Conservation (phyloP, 2,888 invertebrate genomes). For the Hipparchia sbordonii region DNA sequence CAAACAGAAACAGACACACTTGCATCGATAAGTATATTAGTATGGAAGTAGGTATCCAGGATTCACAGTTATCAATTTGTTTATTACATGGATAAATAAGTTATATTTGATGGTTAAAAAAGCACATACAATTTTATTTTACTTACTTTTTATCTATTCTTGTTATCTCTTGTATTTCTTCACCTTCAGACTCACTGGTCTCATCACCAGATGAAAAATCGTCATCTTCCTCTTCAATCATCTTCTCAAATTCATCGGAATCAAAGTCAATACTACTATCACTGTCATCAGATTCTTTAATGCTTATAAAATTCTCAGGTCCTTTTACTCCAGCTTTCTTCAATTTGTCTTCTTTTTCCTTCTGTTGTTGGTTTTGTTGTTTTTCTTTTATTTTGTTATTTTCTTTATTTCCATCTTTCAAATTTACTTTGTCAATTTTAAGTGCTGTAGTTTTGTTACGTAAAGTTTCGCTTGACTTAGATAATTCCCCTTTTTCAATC, state of each 20-base stretch:
- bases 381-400: slow-evolving; percentile 36
- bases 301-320: slow-evolving; percentile 58
- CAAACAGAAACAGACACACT: too few species aligned
- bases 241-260: slow-evolving; percentile 70
- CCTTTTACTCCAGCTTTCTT: slow-evolving; percentile 57
- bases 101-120: too few species aligned
- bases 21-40: too few species aligned
- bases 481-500: slow-evolving; percentile 24
- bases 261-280: slow-evolving; percentile 62
- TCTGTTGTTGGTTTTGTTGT: slow-evolving; percentile 54
- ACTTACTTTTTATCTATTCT: slow-evolving; percentile 3
- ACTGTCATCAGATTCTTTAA: slow-evolving; percentile 56
- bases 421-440: slow-evolving; percentile 30
- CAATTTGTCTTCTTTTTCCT: slow-evolving; percentile 50
- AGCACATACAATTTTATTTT: too few species aligned
- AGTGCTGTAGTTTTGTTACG: slow-evolving; percentile 23
- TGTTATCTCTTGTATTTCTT: slow-evolving; percentile 11
- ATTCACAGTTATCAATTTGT: background rate
- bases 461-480: background rate
- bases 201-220: slow-evolving; percentile 46
- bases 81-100: too few species aligned
- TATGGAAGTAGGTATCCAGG: too few species aligned
- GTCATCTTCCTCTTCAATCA: slow-evolving; percentile 52
- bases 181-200: slow-evolving; percentile 40
- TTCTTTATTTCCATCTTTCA: background rate